Base-by-base conservation (phyloP, 2,113 vertebrate genomes). In the Mormyrus iriodes region DNA sequence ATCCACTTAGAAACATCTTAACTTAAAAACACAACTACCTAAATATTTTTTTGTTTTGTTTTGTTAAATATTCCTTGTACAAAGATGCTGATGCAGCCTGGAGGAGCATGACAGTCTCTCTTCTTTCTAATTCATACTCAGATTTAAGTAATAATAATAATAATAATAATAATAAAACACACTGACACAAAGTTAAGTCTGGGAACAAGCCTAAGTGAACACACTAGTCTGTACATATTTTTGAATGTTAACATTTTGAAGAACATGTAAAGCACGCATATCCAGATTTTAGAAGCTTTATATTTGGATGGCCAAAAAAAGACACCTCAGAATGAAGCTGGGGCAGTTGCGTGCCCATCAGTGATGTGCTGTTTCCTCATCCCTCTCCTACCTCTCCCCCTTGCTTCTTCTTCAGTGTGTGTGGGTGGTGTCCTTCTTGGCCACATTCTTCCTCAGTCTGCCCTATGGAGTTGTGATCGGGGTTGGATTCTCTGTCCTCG, bases 351-450 rank as follows among this genome's bases (percentile, higher is more conserved):
- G 48, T 42, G 12, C 42, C n/a, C 4, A 61, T 42, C 51, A 83
- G 49, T 8, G 39, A 82, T 53, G 19, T 39, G 35, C 21, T 52
- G 65, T 27, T 51, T 79, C 61, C 61, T 4, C n/a, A 1, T 27
- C 27, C 61, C 86, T 53, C 83, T 88, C 46, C n/a, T 53, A 27
- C 24, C 58, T 90, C 82, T 94, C 89, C 93, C 52, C 31, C 24
- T 46, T 86, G 49, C 46, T 90, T 92, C 21, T 21, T 42, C 44
- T 91, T 61, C 94, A 99, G 98, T 91, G 96, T 88, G 95, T 99
- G 91, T 99, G 98, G 98, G 93, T 98, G 89, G 97, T 99, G 92
- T 97, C 97, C 86, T 99, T 99, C 94, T 91, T 98, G 76, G 96
- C 97, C 0, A 96, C 98, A 0, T 98, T 99, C 93, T 97, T 99